Evolutionary conservation across 2,888 invertebrate species (phyloP).

Genomic region (Aphidius colemani): DNA sequence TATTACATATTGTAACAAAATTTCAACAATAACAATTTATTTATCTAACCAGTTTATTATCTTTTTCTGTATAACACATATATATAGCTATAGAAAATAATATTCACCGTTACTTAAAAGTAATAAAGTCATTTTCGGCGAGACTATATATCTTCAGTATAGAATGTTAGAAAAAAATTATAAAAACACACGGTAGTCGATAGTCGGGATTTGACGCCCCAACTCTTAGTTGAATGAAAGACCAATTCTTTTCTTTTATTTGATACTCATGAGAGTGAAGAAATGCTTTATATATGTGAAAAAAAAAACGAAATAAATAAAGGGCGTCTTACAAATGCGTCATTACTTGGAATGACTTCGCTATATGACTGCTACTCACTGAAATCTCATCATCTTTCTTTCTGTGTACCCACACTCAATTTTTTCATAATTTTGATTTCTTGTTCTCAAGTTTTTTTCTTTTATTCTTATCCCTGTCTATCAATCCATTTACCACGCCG

Average conservation of each 20-base stretch:
- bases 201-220: conserved; percentile 16
- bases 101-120: conserved; percentile 8
- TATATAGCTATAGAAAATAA: conserved; percentile 3
- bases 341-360: conserved; percentile 58
- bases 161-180: conserved; percentile 3
- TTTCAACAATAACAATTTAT: no score
- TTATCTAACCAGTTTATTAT: no score
- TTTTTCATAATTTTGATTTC: conserved; percentile 42
- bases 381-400: conserved; percentile 36
- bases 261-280: conserved; percentile 19
- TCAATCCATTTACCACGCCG: conserved; percentile 36
- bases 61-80: background rate
- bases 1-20: no score
- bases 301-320: conserved; percentile 22
- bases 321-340: conserved; percentile 49
- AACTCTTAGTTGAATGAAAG: conserved; percentile 20
- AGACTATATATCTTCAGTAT: conserved; percentile 11
- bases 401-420: conserved; percentile 27
- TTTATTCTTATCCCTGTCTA: conserved; percentile 6
- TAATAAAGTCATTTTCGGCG: conserved; percentile 26
- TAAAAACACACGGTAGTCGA: conserved; percentile 29
- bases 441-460: conserved; percentile 28
- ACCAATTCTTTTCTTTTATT: conserved; percentile 19
- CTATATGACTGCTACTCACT: conserved; percentile 47
- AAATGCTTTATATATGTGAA: conserved; percentile 13